phyloP scores from a whole-genome alignment of 53 echinoderm and acorn worm genomes.

The Holothuria leucospilota region DNA sequence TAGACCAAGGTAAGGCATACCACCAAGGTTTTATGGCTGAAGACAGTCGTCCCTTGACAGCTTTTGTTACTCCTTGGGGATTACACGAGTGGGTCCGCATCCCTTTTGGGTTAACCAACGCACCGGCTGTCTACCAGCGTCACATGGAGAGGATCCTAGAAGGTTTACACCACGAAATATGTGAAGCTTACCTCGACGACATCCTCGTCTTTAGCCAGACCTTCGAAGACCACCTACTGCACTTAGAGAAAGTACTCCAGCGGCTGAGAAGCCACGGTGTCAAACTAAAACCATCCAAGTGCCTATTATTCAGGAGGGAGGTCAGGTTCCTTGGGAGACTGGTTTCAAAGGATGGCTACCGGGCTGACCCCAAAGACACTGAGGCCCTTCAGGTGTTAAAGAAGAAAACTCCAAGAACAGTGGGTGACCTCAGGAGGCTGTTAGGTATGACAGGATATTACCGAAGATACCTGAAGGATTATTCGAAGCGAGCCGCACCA shows the following conservation, averaged over 20 bases:
- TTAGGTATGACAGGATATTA: constrained; percentile 63
- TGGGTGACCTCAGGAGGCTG: constrained; percentile 58
- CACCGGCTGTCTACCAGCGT: constrained; percentile 62
- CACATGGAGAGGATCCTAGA: constrained; percentile 57
- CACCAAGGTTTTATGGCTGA: constrained; percentile 50
- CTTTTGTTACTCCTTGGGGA: constrained; percentile 61
- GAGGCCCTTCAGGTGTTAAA: neutral
- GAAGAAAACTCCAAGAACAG: too few relatives aligned
- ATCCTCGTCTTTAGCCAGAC: constrained; percentile 58
- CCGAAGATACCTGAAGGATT: constrained; percentile 43
- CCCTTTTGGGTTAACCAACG: constrained; percentile 70
- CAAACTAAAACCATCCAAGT: too few relatives aligned
- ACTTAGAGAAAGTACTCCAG: constrained; percentile 41
- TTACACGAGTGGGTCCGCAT: constrained; percentile 64
- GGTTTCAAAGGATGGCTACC: constrained; percentile 42
- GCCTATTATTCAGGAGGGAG: too few relatives aligned
- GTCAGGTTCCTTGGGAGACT: constrained; percentile 57
- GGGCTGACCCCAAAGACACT: constrained; percentile 51
- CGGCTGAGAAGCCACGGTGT: too few relatives aligned
- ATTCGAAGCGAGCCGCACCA: neutral
- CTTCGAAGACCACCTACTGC: constrained; percentile 53
- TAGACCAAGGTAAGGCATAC: constrained; percentile 49
- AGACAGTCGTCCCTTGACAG: constrained; percentile 40
- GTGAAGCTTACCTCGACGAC: constrained; percentile 48
- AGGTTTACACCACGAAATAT: constrained; percentile 11